These are phyloP conservation scores for Ispidina picta DNA, from an alignment of 2,797 vertebrate genomes.

Conservation along the genomic window DNA sequence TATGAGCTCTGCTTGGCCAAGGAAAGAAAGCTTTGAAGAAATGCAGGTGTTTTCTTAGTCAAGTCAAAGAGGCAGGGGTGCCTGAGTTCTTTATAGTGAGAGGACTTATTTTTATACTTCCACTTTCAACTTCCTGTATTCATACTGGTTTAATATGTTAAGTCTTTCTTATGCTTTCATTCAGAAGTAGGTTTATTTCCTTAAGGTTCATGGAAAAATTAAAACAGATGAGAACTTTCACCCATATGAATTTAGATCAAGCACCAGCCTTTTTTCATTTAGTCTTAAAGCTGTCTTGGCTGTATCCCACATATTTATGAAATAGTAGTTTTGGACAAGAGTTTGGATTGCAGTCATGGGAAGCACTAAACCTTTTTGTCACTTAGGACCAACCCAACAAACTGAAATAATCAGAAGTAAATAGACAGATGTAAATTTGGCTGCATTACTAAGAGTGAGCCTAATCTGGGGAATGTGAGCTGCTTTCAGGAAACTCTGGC, in stretches of 20 bases:
- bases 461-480: background rate
- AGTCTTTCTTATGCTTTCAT: background rate
- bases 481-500: background rate
- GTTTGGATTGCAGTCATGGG: background rate
- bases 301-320: background rate
- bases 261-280: background rate
- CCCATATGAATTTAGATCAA: background rate
- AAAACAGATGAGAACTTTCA: background rate
- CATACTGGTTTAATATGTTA: background rate
- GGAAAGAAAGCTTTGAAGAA: background rate
- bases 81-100: conserved; percentile 20
- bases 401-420: background rate
- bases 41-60: background rate
- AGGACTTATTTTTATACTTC: conserved; percentile 60
- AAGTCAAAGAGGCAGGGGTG: conserved; percentile 23
- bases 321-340: background rate
- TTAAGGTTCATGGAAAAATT: background rate
- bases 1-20: conserved; percentile 38
- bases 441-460: background rate
- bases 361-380: background rate
- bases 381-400: background rate
- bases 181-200: conserved; percentile 37
- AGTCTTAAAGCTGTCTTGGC: background rate
- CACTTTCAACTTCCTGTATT: conserved; percentile 1
- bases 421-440: background rate